phyloP scores from a whole-genome alignment of 2,113 vertebrate genomes.

The Irena cyanogastra region DNA sequence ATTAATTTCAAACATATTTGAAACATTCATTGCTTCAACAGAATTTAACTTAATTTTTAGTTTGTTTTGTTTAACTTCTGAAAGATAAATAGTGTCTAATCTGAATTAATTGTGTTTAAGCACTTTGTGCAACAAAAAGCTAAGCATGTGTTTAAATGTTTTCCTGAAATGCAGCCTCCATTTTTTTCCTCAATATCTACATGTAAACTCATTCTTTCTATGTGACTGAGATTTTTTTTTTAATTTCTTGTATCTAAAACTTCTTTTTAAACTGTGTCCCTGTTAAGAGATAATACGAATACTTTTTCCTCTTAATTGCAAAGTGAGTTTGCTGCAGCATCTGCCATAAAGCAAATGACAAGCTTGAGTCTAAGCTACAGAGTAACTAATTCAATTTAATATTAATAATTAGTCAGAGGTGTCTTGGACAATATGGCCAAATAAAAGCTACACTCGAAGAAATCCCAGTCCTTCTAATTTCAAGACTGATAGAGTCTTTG shows the following conservation, averaged over 20 bases:
- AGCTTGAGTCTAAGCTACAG: background rate
- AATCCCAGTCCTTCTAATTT: slow-evolving; percentile 8
- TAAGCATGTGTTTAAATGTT: background rate
- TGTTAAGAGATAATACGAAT: background rate
- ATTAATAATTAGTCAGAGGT: background rate
- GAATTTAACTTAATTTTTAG: background rate
- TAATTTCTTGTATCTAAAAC: background rate
- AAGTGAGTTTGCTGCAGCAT: background rate
- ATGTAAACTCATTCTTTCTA: background rate
- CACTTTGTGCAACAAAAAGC: background rate
- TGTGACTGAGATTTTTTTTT: background rate
- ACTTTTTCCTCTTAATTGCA: background rate
- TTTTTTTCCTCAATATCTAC: background rate
- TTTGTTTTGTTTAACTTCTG: background rate
- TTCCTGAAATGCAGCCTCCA: background rate
- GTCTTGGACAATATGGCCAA: background rate
- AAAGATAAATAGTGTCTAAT: background rate
- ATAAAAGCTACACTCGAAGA: slow-evolving; percentile 7
- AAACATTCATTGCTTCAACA: background rate
- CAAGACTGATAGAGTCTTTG: background rate
- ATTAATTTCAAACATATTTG: background rate
- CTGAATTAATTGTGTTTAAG: background rate
- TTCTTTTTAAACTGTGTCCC: background rate
- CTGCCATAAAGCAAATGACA: background rate
- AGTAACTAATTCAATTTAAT: background rate